These are phyloP conservation scores for Micromys minutus DNA, from an alignment of 2,113 vertebrate genomes.

Conservation along the genomic window DNA sequence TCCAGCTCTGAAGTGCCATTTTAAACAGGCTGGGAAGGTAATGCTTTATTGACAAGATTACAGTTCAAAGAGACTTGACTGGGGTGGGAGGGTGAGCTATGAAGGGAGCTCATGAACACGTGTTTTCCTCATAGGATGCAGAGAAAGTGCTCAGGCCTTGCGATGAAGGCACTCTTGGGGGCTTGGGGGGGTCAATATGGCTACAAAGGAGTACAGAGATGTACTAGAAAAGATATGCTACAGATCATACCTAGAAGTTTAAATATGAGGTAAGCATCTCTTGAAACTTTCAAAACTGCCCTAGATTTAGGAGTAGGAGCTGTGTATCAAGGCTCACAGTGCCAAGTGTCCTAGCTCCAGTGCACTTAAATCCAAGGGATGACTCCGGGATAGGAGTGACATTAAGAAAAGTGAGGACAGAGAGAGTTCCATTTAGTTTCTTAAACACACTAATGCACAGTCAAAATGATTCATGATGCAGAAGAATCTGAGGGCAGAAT, in stretches of 20 bases:
- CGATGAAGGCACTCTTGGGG: not conserved
- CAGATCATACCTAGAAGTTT: not conserved
- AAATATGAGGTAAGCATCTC: constrained; percentile 16
- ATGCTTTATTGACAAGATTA: not conserved
- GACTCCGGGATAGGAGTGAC: not conserved
- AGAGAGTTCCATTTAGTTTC: constrained; percentile 68
- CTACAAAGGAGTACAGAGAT: not conserved
- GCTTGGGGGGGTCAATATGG: not conserved
- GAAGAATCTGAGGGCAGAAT: constrained; percentile 67
- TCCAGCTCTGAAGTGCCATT: no score
- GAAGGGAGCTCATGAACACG: not conserved
- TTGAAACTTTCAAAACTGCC: constrained; percentile 38
- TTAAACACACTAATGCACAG: constrained; percentile 69
- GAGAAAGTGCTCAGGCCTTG: not conserved
- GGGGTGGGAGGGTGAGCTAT: not conserved
- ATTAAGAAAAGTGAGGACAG: constrained; percentile 52
- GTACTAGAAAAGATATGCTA: not conserved
- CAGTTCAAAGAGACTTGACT: not conserved
- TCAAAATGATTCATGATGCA: constrained; percentile 73
- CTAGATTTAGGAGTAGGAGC: not conserved
- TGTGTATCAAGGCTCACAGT: not conserved
- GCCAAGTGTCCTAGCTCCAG: not conserved
- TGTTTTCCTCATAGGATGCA: constrained; percentile 18
- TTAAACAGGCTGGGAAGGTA: not conserved
- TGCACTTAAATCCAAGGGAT: not conserved